These are phyloP conservation scores for Kradibia gibbosae DNA, from an alignment of 1,140 invertebrate genomes.

Conservation along the genomic window DNA sequence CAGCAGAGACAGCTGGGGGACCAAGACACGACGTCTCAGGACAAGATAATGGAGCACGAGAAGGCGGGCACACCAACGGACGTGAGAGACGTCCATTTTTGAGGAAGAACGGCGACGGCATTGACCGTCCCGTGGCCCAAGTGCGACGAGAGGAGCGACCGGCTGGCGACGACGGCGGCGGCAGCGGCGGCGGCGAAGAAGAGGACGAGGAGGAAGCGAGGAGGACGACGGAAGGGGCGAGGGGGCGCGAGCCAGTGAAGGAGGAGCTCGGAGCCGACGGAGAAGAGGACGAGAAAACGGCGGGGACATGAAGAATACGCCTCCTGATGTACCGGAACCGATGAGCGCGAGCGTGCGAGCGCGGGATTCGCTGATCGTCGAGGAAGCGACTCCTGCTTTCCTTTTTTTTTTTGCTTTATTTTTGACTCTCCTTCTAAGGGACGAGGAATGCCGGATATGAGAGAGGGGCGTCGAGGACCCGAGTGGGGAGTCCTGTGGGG, in stretches of 20 bases:
- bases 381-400: neutral
- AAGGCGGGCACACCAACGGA: constrained; percentile 87
- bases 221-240: constrained; percentile 4
- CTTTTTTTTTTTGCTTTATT: constrained; percentile 5
- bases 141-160: neutral
- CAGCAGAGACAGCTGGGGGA: constrained; percentile 65
- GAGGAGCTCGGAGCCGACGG: too few relatives aligned
- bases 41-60: constrained; percentile 76
- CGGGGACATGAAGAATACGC: constrained; percentile 22
- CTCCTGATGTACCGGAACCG: constrained; percentile 38
- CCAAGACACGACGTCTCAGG: constrained; percentile 68
- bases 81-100: constrained; percentile 79
- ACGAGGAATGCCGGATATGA: too few relatives aligned
- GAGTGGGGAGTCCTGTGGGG: too few relatives aligned
- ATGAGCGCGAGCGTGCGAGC: neutral
- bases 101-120: constrained; percentile 12
- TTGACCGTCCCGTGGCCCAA: neutral
- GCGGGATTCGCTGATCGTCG: neutral
- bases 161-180: neutral
- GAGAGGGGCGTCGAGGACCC: too few relatives aligned
- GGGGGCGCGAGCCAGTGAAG: too few relatives aligned
- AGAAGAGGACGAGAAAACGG: neutral
- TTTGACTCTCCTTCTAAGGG: neutral
- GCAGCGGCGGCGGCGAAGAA: neutral
- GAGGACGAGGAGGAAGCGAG: neutral